phyloP scores from a whole-genome alignment of 2,797 vertebrate genomes.

The Peromyscus nudipes region DNA sequence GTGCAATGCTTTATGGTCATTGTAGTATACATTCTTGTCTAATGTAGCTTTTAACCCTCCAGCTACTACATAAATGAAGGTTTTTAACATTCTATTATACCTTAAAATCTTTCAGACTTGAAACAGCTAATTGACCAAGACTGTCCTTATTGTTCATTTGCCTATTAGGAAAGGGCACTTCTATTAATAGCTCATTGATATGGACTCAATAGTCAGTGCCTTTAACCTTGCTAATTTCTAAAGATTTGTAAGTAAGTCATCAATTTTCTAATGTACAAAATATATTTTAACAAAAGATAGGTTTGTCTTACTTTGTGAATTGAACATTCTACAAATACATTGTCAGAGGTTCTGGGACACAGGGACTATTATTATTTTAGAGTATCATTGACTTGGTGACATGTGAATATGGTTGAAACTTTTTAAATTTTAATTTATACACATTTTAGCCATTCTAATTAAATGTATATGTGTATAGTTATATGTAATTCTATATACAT shows the following conservation, averaged over 20 bases:
- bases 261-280: background rate
- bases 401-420: background rate
- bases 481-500: background rate
- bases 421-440: background rate
- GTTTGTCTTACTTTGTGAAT: background rate
- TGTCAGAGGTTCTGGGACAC: background rate
- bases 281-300: background rate
- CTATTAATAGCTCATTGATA: background rate
- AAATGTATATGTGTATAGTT: background rate
- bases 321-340: background rate
- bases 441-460: background rate
- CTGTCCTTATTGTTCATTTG: background rate
- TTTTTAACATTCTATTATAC: slow-evolving; percentile 69
- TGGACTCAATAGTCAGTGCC: background rate
- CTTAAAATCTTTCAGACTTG: slow-evolving; percentile 54
- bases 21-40: slow-evolving; percentile 56
- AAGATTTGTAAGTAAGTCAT: background rate
- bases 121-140: slow-evolving; percentile 32
- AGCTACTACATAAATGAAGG: slow-evolving; percentile 65
- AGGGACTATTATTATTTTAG: background rate
- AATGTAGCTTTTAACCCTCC: slow-evolving; percentile 75
- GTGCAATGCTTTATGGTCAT: slow-evolving; percentile 28
- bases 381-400: background rate
- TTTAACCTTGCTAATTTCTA: background rate
- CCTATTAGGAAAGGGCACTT: background rate